Evolutionary conservation across 2,797 vertebrate genomes (phyloP), one percentile per base, ranked within the genome.

Genomic region (Rhinogobio ventralis): DNA sequence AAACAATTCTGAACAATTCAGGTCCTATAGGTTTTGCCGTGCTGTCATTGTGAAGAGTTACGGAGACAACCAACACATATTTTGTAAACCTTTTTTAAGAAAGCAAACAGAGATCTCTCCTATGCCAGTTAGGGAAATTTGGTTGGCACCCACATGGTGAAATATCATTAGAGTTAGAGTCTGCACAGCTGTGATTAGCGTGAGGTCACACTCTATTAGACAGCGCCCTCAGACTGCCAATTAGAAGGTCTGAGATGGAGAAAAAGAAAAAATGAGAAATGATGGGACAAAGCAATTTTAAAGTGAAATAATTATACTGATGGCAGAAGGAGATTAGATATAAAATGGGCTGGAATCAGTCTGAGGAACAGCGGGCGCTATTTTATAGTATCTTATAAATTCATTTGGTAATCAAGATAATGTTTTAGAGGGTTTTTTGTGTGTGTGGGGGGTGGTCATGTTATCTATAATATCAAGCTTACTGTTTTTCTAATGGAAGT

Each of bases 221-320:
- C 45, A 60, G 11, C 6, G 4, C 60, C 49, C 64, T 60, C n/a
- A 5, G 67, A 80, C 74, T 30, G 71, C 62, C 87, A 87, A 85
- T 88, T 89, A 85, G 82, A 75, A 72, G 55, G n/a, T 39, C 60
- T 83, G 71, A 28, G 23, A 71, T 78, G 25, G 39, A 75, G 67
- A 15, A 75, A 62, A 66, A 60, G 13, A 46, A 57, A 76, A 51
- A 28, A 67, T 28, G 60, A 33, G 81, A 72, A 73, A 45, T 33
- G 36, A 76, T 46, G 28, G 73, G 67, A 77, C 45, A 51, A 80
- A 49, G 83, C 28, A 19, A 79, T 68, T 74, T 72, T 25, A 46
- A 64, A 62, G 45, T 45, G 25, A 79, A 45, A 69, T 75, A 73
- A 83, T 72, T 82, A 79, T 85, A 72, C 67, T 30, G 67, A 87